Evolutionary conservation across 2,888 invertebrate genomes (phyloP).

Genomic region (Drosophila kuntzei): DNA sequence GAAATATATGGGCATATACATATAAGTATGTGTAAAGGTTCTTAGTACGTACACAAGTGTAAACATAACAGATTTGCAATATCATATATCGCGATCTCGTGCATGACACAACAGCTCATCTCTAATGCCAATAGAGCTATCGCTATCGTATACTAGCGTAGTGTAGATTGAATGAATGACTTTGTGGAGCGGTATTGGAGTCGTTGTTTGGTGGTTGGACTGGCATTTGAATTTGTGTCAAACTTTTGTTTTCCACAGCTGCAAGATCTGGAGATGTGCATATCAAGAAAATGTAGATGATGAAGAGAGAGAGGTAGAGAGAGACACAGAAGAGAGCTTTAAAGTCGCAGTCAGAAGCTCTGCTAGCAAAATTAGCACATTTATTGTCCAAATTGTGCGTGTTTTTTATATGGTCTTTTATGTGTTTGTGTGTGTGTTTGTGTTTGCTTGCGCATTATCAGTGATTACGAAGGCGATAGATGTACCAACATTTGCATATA

Average conservation of each 20-base stretch:
- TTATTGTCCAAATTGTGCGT: constrained; percentile 57
- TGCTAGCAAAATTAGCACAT: constrained; percentile 66
- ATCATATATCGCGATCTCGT: constrained; percentile 1
- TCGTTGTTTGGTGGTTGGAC: constrained; percentile 16
- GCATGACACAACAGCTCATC: constrained; percentile 38
- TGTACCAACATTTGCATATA: constrained; percentile 27
- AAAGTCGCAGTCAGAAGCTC: constrained; percentile 25
- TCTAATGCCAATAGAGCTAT: constrained; percentile 48
- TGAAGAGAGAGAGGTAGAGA: constrained; percentile 4
- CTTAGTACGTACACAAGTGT: not conserved
- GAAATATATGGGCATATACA: not conserved
- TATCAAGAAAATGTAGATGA: constrained; percentile 5
- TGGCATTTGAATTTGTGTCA: constrained; percentile 55
- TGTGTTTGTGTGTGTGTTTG: constrained; percentile 15
- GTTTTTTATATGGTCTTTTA: constrained; percentile 15
- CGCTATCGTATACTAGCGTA: constrained; percentile 39
- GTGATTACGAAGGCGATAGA: constrained; percentile 61
- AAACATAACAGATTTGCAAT: not conserved
- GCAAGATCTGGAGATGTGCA: constrained; percentile 14
- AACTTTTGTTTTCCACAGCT: constrained; percentile 28
- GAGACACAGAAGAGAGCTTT: constrained; percentile 7
- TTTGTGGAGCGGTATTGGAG: constrained; percentile 36
- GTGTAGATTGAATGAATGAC: constrained; percentile 56
- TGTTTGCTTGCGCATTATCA: constrained; percentile 55
- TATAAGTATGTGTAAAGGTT: not conserved